Evolutionary conservation across 2,888 invertebrate genomes (phyloP).

Genomic region (Caradrina clavipalpis): DNA sequence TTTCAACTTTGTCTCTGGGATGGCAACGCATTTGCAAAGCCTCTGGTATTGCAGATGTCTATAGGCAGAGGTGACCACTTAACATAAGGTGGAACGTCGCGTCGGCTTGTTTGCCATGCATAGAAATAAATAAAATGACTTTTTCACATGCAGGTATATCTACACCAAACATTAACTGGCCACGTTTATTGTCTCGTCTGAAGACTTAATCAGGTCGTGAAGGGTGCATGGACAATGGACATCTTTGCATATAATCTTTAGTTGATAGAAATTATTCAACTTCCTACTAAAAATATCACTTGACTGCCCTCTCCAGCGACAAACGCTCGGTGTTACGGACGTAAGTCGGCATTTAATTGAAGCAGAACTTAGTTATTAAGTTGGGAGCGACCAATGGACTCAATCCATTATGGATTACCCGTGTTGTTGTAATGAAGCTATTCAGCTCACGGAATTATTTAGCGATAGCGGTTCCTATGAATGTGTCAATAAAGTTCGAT

Average conservation of each 20-base stretch:
- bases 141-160: too few relatives aligned
- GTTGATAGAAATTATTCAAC: not conserved
- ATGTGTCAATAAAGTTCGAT: conserved; percentile 35
- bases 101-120: too few relatives aligned
- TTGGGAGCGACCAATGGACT: conserved; percentile 69
- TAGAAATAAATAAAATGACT: too few relatives aligned
- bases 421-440: conserved; percentile 81
- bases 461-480: conserved; percentile 51
- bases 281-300: not conserved
- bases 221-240: too few relatives aligned
- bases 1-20: too few relatives aligned
- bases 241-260: not conserved
- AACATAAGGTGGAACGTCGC: too few relatives aligned
- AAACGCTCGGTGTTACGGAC: conserved; percentile 51
- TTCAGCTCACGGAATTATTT: conserved; percentile 73
- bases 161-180: too few relatives aligned
- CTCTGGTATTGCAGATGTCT: too few relatives aligned
- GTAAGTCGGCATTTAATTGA: conserved; percentile 82
- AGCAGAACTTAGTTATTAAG: conserved; percentile 77
- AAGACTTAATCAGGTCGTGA: too few relatives aligned
- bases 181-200: too few relatives aligned
- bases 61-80: too few relatives aligned
- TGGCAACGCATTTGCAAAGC: too few relatives aligned
- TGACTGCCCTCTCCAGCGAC: conserved; percentile 53
- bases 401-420: conserved; percentile 80